Conservation (phyloP, 2,797 vertebrate species). For the Coreius guichenoti region DNA sequence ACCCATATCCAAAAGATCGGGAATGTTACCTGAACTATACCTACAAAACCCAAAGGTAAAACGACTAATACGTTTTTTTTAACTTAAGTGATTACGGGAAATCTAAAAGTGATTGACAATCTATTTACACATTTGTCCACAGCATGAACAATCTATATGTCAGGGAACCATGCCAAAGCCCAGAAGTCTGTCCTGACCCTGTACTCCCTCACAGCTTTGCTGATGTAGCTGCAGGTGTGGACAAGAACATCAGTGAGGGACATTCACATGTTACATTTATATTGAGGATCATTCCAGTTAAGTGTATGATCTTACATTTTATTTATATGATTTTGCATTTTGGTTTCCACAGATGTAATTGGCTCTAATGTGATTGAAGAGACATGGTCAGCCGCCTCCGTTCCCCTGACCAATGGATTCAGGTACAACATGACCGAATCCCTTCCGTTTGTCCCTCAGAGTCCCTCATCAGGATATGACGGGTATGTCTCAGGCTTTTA, state of each 20-base stretch:
- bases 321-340: background rate
- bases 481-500: slow-evolving; percentile 75
- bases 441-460: slow-evolving; percentile 81
- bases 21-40: slow-evolving; percentile 75
- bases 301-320: background rate
- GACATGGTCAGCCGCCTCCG: slow-evolving; percentile 86
- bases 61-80: background rate
- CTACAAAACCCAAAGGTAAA: slow-evolving; percentile 77
- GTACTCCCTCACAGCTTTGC: slow-evolving; percentile 84
- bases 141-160: slow-evolving; percentile 76
- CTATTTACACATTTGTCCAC: slow-evolving; percentile 11
- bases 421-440: slow-evolving; percentile 87
- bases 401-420: slow-evolving; percentile 89
- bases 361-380: slow-evolving; percentile 85
- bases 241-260: slow-evolving; percentile 84
- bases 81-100: background rate
- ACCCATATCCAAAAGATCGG: slow-evolving; percentile 70
- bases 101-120: background rate
- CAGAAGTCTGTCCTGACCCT: slow-evolving; percentile 71
- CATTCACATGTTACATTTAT: background rate
- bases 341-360: slow-evolving; percentile 65
- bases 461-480: slow-evolving; percentile 78
- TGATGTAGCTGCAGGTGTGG: slow-evolving; percentile 80
- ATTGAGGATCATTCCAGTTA: background rate
- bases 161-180: slow-evolving; percentile 75